phyloP scores from a whole-genome alignment of 2,113 vertebrate genomes.

The Serinus canaria region DNA sequence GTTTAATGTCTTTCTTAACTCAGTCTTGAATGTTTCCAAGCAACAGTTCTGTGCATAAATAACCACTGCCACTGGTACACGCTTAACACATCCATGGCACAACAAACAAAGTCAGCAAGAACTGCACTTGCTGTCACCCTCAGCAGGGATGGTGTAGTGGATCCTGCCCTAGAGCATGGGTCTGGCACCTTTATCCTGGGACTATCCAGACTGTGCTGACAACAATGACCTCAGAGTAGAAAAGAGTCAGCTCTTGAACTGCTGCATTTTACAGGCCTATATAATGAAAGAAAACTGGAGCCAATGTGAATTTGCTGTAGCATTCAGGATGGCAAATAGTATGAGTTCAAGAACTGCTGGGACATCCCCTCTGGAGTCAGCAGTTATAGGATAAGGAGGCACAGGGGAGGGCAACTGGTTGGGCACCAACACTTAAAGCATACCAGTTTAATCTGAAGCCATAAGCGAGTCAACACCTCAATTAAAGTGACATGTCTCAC shows the following conservation, averaged over 20 bases:
- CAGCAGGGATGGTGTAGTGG: neutral
- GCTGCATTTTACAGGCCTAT: neutral
- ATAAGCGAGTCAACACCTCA: neutral
- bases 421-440: neutral
- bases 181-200: neutral
- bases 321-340: neutral
- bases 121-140: neutral
- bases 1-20: constrained; percentile 23
- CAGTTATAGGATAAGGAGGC: neutral
- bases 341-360: neutral
- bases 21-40: neutral
- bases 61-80: neutral
- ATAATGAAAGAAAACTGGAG: neutral
- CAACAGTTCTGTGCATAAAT: neutral
- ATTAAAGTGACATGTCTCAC: neutral
- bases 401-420: neutral
- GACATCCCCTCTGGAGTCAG: neutral
- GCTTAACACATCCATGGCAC: neutral
- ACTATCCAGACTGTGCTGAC: neutral
- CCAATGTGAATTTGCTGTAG: neutral
- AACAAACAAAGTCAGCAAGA: neutral
- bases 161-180: neutral
- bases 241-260: neutral
- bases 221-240: neutral
- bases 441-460: neutral